Evolutionary conservation across 1,140 invertebrate genomes (phyloP).

Genomic region (Euschistus heros): DNA sequence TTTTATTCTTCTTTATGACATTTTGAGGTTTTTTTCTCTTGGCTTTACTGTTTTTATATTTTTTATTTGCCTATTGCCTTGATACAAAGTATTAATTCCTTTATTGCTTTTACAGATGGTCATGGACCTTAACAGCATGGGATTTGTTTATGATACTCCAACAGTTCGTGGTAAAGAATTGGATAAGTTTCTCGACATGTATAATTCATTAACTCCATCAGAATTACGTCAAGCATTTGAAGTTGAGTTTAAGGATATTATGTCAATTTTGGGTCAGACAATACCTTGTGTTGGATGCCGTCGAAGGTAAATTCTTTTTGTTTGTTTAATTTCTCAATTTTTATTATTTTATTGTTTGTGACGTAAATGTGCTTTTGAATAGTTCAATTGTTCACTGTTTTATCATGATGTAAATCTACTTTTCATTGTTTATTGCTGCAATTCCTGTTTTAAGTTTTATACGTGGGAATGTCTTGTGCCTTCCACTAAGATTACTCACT

Average conservation of each 20-base stretch:
- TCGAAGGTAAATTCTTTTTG: slow-evolving; percentile 52
- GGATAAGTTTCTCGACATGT: slow-evolving; percentile 72
- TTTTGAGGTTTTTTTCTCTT: too few species aligned
- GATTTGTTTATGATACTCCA: slow-evolving; percentile 65
- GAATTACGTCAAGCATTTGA: slow-evolving; percentile 70
- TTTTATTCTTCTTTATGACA: too few species aligned
- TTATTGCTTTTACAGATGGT: slow-evolving; percentile 58
- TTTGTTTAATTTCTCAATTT: neutral
- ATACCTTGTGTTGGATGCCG: slow-evolving; percentile 87
- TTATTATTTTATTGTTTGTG: neutral
- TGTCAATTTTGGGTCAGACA: slow-evolving; percentile 71
- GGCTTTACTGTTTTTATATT: too few species aligned
- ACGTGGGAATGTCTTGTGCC: too few species aligned
- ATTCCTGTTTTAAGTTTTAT: too few species aligned
- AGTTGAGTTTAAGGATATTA: slow-evolving; percentile 70
- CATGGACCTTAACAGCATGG: slow-evolving; percentile 75
- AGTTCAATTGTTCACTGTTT: too few species aligned
- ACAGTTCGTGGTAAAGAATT: slow-evolving; percentile 65
- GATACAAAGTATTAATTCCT: too few species aligned
- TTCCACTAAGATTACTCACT: too few species aligned
- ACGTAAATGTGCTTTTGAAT: too few species aligned
- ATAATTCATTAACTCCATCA: slow-evolving; percentile 58
- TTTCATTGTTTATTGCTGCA: too few species aligned
- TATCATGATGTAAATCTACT: too few species aligned
- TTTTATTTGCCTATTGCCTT: too few species aligned